Base-by-base conservation (phyloP, 2,113 vertebrate genomes). In the Hippocampus comes region DNA sequence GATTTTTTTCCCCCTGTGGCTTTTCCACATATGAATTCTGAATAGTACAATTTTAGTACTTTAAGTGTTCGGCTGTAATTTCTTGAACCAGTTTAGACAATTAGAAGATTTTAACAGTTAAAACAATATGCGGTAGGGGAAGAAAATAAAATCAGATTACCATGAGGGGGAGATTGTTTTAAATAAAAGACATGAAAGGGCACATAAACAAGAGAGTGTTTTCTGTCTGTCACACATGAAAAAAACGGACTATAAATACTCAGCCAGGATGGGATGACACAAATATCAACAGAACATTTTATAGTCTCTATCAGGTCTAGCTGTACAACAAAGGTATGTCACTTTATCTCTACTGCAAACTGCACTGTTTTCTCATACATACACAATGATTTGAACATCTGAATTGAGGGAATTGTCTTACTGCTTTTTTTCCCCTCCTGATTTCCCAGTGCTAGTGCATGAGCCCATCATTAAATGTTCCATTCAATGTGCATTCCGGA, bases 401-500 rank as follows among this genome's bases (percentile, higher is more conserved):
- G 20, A 53, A 21, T 8, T 21, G 51, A 53, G 2, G 18, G 51
- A 21, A 53, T 53, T 18, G 20, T 53, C 7, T 53, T 21, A 10
- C 20, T 21, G 20, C 8, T 53, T 53, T 49, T 49, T 17, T 53
- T 9, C 12, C n/a, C 12, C 23, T 59, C 25, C 12, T 27, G 56
- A 59, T 27, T 27, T 59, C 51, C 25, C 4, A 56, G 12, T 59
- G 4, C 11, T 14, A 15, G 23, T 27, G 34, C 5, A 38, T 38
- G 57, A 11, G 53, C 8, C 21, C 57, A 60, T 2, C 27, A 18
- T 2, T 2, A 60, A 34, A 60, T 60, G 6, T 60, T 77, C 60
- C 59, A 65, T 79, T 38, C 73, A 76, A 80, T 69, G 56, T 78
- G 49, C 60, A 71, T 73, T 46, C 63, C 70, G 65, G 79, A 78